A percentile compares a stretch with the other conserved stretches of the same genome.
Conservation (phyloP, 2,797 vertebrate species). For the Acanthiza pusilla region DNA sequence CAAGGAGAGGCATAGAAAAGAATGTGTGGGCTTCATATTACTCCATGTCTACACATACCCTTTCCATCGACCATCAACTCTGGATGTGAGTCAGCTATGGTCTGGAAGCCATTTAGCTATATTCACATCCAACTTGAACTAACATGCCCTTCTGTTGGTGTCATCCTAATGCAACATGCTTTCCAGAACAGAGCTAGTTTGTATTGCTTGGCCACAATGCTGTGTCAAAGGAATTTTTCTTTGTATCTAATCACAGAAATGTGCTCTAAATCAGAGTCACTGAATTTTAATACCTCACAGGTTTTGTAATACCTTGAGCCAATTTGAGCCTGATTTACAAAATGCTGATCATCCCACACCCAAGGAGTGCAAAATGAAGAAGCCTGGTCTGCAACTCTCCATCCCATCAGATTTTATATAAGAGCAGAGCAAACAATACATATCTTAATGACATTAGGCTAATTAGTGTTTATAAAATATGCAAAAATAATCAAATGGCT, state of each 20-base stretch:
- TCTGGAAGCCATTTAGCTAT: background rate
- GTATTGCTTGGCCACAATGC: background rate
- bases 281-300: background rate
- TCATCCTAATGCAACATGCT: background rate
- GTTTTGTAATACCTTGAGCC: background rate
- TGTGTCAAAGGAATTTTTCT: background rate
- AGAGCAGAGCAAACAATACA: background rate
- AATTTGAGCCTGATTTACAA: background rate
- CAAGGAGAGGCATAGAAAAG: background rate
- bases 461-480: background rate
- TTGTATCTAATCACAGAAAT: background rate
- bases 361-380: background rate
- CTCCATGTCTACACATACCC: background rate
- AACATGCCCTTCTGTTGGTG: background rate
- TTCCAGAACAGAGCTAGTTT: background rate
- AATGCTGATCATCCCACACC: background rate
- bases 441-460: background rate
- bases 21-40: background rate
- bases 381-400: background rate
- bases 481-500: background rate
- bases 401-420: background rate
- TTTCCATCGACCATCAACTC: fast-evolving
- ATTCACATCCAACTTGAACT: background rate
- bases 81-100: background rate
- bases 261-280: background rate